phyloP scores from a whole-genome alignment of 2,888 invertebrate genomes.

The Caenorhabditis panamensis region DNA sequence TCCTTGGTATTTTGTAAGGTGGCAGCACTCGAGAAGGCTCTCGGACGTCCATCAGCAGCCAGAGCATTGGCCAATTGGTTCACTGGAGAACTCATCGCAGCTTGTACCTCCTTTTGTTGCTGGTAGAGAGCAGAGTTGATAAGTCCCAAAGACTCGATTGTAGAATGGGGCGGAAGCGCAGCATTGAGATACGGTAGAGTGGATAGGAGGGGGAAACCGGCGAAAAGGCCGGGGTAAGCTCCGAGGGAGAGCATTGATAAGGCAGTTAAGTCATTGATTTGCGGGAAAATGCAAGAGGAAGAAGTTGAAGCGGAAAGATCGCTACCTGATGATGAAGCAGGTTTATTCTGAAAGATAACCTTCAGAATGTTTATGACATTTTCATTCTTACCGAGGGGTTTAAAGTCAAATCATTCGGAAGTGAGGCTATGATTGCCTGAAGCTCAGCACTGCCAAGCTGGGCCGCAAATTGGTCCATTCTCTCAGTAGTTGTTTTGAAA shows the following conservation, averaged over 20 bases:
- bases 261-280: slow-evolving; percentile 48
- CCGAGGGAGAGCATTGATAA: slow-evolving; percentile 58
- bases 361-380: neutral
- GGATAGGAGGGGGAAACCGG: slow-evolving; percentile 41
- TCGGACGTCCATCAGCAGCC: slow-evolving; percentile 61
- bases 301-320: slow-evolving; percentile 51
- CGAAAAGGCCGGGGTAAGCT: slow-evolving; percentile 42
- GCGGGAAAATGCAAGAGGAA: slow-evolving; percentile 59
- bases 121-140: slow-evolving; percentile 59
- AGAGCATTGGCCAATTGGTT: slow-evolving; percentile 32
- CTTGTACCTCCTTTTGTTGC: slow-evolving; percentile 51
- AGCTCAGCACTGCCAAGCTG: slow-evolving; percentile 45
- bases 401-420: slow-evolving; percentile 54
- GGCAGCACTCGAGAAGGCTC: slow-evolving; percentile 68
- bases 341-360: slow-evolving; percentile 54
- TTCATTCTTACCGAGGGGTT: slow-evolving; percentile 22
- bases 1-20: slow-evolving; percentile 62
- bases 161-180: slow-evolving; percentile 50
- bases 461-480: slow-evolving; percentile 45
- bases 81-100: slow-evolving; percentile 29
- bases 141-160: slow-evolving; percentile 58
- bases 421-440: slow-evolving; percentile 57
- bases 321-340: slow-evolving; percentile 32
- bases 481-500: neutral
- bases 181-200: slow-evolving; percentile 43